Conservation (phyloP, 2,888 invertebrate species). For the Sinodicranocentrus sp. region DNA sequence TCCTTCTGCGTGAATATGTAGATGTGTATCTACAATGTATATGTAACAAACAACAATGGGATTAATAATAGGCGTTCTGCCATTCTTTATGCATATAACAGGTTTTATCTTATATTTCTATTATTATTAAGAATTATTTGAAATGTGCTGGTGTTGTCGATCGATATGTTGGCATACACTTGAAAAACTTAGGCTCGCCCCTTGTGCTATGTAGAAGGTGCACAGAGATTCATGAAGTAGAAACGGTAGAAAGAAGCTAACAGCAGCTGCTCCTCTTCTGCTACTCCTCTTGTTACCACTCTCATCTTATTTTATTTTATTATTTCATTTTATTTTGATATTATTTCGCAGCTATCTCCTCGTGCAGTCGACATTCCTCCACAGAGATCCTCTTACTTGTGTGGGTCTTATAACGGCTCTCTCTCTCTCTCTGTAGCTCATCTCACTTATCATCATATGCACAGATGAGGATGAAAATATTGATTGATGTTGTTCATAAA, state of each 20-base stretch:
- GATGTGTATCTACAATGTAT: too few relatives aligned
- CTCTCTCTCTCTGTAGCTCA: neutral
- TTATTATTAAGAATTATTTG: constrained; percentile 8
- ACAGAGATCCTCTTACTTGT: neutral
- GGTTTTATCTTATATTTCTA: neutral
- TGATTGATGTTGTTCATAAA: constrained; percentile 12
- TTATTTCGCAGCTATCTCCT: too few relatives aligned
- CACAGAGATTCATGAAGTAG: neutral
- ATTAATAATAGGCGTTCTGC: neutral
- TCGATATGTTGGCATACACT: neutral
- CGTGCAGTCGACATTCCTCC: too few relatives aligned
- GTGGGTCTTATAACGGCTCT: neutral
- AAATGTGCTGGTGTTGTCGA: neutral
- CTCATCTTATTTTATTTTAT: neutral
- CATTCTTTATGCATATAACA: neutral
- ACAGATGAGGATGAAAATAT: neutral
- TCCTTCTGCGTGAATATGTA: too few relatives aligned
- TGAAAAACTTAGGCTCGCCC: neutral
- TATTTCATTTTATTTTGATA: neutral
- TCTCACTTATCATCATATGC: too few relatives aligned
- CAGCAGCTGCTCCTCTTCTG: neutral
- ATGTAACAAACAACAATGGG: neutral
- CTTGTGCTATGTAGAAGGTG: neutral
- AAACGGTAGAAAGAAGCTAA: neutral
- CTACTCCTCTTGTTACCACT: too few relatives aligned